These are phyloP conservation scores for Tiliacea aurago DNA, from an alignment of 2,888 invertebrate species.

Conservation along the genomic window DNA sequence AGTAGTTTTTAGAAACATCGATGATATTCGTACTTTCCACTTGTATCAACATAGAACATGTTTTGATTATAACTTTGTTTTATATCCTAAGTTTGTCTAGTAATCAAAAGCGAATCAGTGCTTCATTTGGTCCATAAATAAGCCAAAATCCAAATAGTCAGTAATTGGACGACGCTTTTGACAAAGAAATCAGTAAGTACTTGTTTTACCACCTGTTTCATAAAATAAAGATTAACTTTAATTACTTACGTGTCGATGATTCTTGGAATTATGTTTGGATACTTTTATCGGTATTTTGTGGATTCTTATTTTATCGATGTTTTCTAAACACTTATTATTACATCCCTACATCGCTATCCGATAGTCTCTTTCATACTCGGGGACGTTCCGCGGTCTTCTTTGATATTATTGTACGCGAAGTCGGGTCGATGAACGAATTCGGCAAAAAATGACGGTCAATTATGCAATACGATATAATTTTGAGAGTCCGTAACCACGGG, in stretches of 20 bases:
- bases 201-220: neutral
- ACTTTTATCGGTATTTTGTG: constrained; percentile 3
- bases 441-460: constrained; percentile 74
- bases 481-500: constrained; percentile 58
- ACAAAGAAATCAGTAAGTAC: neutral
- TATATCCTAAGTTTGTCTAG: neutral
- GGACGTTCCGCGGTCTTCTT: constrained; percentile 82
- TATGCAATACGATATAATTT: constrained; percentile 72
- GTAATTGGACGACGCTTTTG: neutral
- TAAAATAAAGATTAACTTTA: neutral
- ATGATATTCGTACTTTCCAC: constrained; percentile 18
- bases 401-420: constrained; percentile 78
- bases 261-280: neutral
- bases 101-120: neutral
- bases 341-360: constrained; percentile 70
- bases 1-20: constrained; percentile 34
- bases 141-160: neutral
- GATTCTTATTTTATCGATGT: constrained; percentile 45
- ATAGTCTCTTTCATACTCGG: constrained; percentile 81
- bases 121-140: neutral
- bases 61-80: neutral
- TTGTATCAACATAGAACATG: neutral
- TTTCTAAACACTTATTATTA: constrained; percentile 38
- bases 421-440: constrained; percentile 82
- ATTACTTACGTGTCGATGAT: neutral